Base-by-base conservation (phyloP, 2,888 invertebrate species). In the Ditula angustiorana region DNA sequence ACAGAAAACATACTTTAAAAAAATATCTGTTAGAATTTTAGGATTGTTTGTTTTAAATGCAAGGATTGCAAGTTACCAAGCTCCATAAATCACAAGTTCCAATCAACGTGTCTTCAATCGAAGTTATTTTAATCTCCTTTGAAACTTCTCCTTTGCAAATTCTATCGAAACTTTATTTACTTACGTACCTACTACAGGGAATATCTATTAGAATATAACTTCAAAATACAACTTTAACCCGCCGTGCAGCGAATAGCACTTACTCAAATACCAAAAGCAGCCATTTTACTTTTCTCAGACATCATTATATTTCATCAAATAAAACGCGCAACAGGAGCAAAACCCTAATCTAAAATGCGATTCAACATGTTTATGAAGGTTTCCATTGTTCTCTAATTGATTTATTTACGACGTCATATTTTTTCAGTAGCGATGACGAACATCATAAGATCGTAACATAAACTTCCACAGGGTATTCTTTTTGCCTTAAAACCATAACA, bases 241-340 rank as follows among this genome's bases (percentile, higher is more conserved):
- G 11, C 50, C 11, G 19, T 50, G 30, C 50, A 50, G 5, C 16
- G 1, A 49, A 19, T 7, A 24, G 16, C 30, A 19, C 50, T 50
- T 50, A 19, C 50, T 10, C 26, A 49, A 49, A 49, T 5, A n/a
- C n/a, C n/a, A n/a, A 50, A 19, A 19, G 50, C 30, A 50, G 50
- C 30, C 30, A 50, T 50, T 50, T 28, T 19, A 8, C 19, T 49
- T 49, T 49, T 10, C 23, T 3, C 53, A 13, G 53, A 55, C 53
- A 23, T 55, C 37, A 55, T 37, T 55, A 13, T n/a, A 10, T 37
- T 23, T 24, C 53, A 55, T 53, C 24, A 47, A 19, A 47, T 30
- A 16, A 41, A 10, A 41, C n/a, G 19, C 41, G 16, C 19, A 16
- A 19, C 41, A 41, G n/a, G n/a, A n/a, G 10, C 19, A 16, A 10